These are phyloP conservation scores for Clepsis dumicolana DNA, from an alignment of 2,888 invertebrate genomes.

Conservation along the genomic window DNA sequence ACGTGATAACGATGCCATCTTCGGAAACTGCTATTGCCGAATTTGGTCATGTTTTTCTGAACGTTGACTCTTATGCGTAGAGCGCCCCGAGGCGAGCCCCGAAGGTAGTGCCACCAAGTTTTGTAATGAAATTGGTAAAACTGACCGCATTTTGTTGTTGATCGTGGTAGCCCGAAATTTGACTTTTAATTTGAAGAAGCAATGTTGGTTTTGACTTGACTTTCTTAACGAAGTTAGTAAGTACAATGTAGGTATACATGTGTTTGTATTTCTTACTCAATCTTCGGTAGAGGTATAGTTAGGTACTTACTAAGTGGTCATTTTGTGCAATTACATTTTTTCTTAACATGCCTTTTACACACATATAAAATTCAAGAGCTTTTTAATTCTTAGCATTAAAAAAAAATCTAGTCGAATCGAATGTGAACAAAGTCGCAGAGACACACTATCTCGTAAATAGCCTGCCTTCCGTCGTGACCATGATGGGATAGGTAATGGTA, in stretches of 20 bases:
- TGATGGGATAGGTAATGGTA: slow-evolving; percentile 17
- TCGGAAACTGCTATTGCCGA: slow-evolving; percentile 38
- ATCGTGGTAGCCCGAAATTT: background rate
- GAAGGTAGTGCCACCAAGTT: slow-evolving; percentile 7
- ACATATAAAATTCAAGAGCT: no score
- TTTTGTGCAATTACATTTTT: no score
- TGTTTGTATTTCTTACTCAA: no score
- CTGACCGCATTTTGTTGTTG: background rate
- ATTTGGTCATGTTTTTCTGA: slow-evolving; percentile 35
- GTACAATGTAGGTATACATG: no score
- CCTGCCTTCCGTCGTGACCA: background rate
- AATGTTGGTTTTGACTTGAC: background rate
- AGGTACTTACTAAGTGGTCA: no score
- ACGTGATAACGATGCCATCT: slow-evolving; percentile 32
- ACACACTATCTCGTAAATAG: background rate
- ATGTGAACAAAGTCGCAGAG: background rate
- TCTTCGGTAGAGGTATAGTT: no score
- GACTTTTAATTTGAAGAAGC: background rate
- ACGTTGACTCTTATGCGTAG: slow-evolving; percentile 36
- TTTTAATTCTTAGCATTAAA: background rate
- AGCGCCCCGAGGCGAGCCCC: slow-evolving; percentile 7
- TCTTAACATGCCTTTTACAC: no score
- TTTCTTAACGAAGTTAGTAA: background rate
- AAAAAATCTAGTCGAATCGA: background rate
- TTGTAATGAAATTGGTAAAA: background rate